Conservation (phyloP, 2,888 invertebrate species). For the Proisotoma minuta region DNA sequence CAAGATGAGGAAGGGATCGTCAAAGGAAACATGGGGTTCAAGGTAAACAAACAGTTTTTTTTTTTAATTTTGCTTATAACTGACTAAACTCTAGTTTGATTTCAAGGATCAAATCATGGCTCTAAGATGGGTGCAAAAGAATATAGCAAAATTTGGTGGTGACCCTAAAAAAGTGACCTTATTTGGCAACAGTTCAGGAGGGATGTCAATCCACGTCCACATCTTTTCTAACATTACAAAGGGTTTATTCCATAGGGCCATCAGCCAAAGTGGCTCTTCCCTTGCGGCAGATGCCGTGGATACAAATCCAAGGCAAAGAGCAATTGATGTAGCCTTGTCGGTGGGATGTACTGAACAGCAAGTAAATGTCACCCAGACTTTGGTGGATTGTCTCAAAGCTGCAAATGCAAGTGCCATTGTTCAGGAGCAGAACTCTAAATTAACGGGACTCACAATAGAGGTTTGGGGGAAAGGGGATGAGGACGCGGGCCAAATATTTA, state of each 20-base stretch:
- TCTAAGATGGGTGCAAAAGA: conserved; percentile 10
- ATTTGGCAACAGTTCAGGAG: conserved; percentile 19
- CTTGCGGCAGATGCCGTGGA: background rate
- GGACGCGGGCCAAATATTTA: background rate
- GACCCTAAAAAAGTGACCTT: conserved; percentile 12
- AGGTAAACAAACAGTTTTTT: too few species aligned
- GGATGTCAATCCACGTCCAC: conserved; percentile 9
- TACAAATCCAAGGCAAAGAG: background rate
- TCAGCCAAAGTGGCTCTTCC: conserved; percentile 7
- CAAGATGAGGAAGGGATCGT: conserved; percentile 14
- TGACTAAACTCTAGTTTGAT: too few species aligned
- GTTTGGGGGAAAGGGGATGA: background rate
- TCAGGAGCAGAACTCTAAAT: background rate
- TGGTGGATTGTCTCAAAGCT: conserved; percentile 5
- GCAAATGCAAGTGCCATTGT: conserved; percentile 1
- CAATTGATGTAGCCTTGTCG: background rate
- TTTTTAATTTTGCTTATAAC: too few species aligned
- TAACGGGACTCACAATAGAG: conserved; percentile 3
- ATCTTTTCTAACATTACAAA: conserved; percentile 4
- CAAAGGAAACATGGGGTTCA: conserved; percentile 13
- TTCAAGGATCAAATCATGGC: conserved; percentile 34
- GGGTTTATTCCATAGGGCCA: conserved; percentile 9
- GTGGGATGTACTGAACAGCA: conserved; percentile 4
- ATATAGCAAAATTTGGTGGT: conserved; percentile 19
- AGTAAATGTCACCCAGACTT: background rate